Evolutionary conservation across 35 echinoderm and acorn worm genomes (phyloP).

Genomic region (Lytechinus pictus): DNA sequence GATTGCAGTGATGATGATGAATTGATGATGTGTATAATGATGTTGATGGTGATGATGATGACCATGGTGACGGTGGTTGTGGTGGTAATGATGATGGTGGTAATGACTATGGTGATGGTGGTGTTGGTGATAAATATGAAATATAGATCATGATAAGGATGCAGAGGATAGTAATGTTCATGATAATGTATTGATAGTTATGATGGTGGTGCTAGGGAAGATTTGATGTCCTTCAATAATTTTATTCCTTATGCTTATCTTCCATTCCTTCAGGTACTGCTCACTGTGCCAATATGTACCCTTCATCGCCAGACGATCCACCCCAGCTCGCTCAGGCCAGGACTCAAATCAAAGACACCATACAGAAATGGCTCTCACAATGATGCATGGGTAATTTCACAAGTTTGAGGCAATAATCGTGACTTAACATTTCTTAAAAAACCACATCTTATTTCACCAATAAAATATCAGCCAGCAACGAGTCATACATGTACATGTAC

Average conservation of each 20-base stretch:
- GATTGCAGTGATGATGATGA: background rate
- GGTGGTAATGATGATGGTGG: background rate
- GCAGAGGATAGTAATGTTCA: too few species aligned
- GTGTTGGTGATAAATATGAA: background rate
- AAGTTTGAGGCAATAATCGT: too few species aligned
- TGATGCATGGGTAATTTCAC: background rate
- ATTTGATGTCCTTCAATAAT: too few species aligned
- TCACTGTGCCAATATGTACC: slow-evolving; percentile 99
- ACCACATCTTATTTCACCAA: too few species aligned
- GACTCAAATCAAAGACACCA: slow-evolving; percentile 45
- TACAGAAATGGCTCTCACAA: slow-evolving; percentile 7
- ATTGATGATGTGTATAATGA: background rate
- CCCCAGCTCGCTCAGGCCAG: slow-evolving; percentile 68
- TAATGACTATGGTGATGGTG: background rate
- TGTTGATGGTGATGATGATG: background rate
- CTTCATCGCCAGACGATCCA: slow-evolving; percentile 58
- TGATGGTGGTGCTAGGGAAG: too few species aligned
- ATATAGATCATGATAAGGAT: too few species aligned
- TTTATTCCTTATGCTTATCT: background rate
- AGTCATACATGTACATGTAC: too few species aligned
- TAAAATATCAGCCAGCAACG: too few species aligned
- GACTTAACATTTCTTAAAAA: too few species aligned
- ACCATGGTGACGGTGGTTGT: background rate
- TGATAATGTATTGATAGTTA: too few species aligned
- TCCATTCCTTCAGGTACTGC: slow-evolving; percentile 72